Percentiles rank a stretch among this genome's conserved stretches.
Conservation (phyloP, 2,113 vertebrate genomes). For the Megaptera novaeangliae region DNA sequence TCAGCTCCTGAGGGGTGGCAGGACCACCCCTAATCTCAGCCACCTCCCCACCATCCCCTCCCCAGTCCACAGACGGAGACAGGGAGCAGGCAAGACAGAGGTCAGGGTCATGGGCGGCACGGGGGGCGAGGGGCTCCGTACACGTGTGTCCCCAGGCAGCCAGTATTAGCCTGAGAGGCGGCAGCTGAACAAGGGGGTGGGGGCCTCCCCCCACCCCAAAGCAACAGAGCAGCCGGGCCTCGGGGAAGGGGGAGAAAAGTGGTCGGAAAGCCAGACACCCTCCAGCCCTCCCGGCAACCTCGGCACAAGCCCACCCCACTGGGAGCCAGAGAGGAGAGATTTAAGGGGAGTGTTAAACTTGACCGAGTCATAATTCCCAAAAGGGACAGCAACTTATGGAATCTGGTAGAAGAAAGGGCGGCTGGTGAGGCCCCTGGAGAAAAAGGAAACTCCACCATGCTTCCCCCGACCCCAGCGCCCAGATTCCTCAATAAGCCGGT, state of each 20-base stretch:
- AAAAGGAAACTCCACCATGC: rapidly evolving
- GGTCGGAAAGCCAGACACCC: background rate
- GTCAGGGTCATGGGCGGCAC: no score
- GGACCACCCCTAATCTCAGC: background rate
- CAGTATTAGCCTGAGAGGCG: background rate
- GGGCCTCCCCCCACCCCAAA: no score
- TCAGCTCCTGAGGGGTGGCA: background rate
- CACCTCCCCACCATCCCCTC: background rate
- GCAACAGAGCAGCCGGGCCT: background rate
- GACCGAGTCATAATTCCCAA: rapidly evolving
- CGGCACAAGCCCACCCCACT: background rate
- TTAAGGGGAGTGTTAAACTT: background rate
- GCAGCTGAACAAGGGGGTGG: rapidly evolving
- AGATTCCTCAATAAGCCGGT: rapidly evolving
- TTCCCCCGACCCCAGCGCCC: background rate
- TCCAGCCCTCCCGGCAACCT: rapidly evolving
- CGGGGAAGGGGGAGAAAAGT: rapidly evolving
- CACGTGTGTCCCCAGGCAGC: background rate
- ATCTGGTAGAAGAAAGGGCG: background rate
- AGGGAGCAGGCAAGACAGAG: no score
- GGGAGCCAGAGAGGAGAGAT: background rate
- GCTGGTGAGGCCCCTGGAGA: background rate
- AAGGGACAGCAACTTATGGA: background rate
- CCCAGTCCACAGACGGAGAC: background rate
- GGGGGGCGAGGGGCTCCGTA: background rate